Percentiles rank a stretch among this genome's conserved stretches.
Conservation (phyloP, 2,797 vertebrate species). For the Ctenopoma kingsleyae region DNA sequence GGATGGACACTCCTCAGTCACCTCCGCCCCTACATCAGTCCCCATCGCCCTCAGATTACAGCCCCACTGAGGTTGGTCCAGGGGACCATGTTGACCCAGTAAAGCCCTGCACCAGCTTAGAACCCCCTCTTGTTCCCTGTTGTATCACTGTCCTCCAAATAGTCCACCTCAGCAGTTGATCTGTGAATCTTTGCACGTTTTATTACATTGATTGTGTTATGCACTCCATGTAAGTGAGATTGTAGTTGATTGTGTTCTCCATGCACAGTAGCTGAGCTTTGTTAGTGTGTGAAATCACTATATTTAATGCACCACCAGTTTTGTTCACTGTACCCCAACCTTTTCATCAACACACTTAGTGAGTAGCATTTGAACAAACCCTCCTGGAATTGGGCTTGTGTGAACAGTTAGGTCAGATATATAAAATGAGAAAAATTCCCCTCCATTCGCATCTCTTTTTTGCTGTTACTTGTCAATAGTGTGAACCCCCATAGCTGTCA, state of each 20-base stretch:
- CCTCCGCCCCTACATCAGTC: conserved; percentile 70
- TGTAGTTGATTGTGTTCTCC: neutral
- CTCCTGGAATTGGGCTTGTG: conserved; percentile 17
- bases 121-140: conserved; percentile 40
- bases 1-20: conserved; percentile 79
- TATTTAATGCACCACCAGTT: conserved; percentile 5
- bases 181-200: conserved; percentile 44
- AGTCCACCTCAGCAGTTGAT: conserved; percentile 38
- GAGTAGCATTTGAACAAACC: conserved; percentile 36
- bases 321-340: conserved; percentile 14
- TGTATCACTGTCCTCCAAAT: conserved; percentile 50
- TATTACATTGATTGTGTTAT: conserved; percentile 20
- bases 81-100: conserved; percentile 59
- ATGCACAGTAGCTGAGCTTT: conserved; percentile 32
- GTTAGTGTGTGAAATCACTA: conserved; percentile 8
- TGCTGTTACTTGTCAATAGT: conserved; percentile 18
- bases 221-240: conserved; percentile 9
- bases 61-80: conserved; percentile 80
- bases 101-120: conserved; percentile 61
- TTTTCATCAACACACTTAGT: conserved; percentile 25
- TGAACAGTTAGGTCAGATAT: conserved; percentile 12
- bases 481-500: conserved; percentile 37
- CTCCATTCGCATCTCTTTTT: conserved; percentile 4
- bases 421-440: neutral
- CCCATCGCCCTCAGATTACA: conserved; percentile 79